A percentile compares a stretch with the other conserved stretches of the same genome.
These are phyloP conservation scores for Ornithoptera priamus DNA, from an alignment of 2,888 invertebrate genomes.

Conservation along the genomic window DNA sequence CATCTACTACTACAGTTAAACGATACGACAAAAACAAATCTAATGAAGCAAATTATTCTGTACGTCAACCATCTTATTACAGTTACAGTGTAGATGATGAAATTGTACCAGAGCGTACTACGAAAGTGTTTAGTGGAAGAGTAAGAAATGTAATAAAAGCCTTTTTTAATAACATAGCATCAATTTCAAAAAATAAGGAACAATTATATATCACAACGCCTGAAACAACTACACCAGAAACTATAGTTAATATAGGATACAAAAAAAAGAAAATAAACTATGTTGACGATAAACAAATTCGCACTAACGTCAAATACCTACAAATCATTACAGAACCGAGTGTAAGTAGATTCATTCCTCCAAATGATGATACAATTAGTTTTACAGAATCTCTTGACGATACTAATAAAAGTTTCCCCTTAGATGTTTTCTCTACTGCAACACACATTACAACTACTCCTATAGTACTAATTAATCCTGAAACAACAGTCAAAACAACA, in stretches of 20 bases:
- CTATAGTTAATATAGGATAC: slow-evolving; percentile 64
- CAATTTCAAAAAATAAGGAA: slow-evolving; percentile 49
- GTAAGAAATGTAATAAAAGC: slow-evolving; percentile 67
- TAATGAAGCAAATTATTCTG: slow-evolving; percentile 42
- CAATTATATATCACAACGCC: slow-evolving; percentile 32
- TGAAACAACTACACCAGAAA: slow-evolving; percentile 49
- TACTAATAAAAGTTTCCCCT: slow-evolving; percentile 1
- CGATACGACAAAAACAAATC: slow-evolving; percentile 36
- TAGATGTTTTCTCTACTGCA: slow-evolving; percentile 27
- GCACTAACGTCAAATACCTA: slow-evolving; percentile 54
- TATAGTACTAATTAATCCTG: slow-evolving; percentile 36
- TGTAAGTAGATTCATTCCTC: slow-evolving; percentile 40
- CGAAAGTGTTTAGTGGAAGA: slow-evolving; percentile 65
- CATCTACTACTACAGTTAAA: slow-evolving; percentile 42
- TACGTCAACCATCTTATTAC: slow-evolving; percentile 58
- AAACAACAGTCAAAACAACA: slow-evolving; percentile 45
- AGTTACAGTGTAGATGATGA: slow-evolving; percentile 66
- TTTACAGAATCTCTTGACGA: slow-evolving; percentile 36
- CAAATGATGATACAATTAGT: slow-evolving; percentile 40
- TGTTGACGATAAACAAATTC: slow-evolving; percentile 54
- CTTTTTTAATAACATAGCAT: slow-evolving; percentile 58
- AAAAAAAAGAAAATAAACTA: slow-evolving; percentile 58
- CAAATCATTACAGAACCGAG: slow-evolving; percentile 64
- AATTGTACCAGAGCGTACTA: slow-evolving; percentile 60
- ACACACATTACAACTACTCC: slow-evolving; percentile 46